Percentiles rank a stretch among this genome's conserved stretches.
Evolutionary conservation across 2,113 vertebrate genomes (phyloP).

Genomic region (Suncus etruscus): DNA sequence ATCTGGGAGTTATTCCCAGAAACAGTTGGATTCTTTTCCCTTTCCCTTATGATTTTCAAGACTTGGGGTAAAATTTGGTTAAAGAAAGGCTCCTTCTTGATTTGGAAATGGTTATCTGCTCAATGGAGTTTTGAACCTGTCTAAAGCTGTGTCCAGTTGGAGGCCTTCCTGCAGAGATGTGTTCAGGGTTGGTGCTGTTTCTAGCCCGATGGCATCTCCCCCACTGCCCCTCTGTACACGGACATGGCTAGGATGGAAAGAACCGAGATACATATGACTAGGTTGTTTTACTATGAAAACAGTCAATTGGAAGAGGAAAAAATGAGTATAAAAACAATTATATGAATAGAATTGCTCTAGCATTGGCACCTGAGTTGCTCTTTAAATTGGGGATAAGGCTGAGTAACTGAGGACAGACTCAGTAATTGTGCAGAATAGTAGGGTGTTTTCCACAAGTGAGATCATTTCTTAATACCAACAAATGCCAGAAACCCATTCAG

Average conservation of each 20-base stretch:
- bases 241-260: not conserved
- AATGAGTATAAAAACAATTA: not conserved
- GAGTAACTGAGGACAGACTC: conserved; percentile 68
- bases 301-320: conserved; percentile 26
- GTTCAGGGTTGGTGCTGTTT: not conserved
- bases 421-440: conserved; percentile 74
- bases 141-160: not conserved
- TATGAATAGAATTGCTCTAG: conserved; percentile 51
- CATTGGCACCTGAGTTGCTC: conserved; percentile 70
- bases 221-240: accelerated
- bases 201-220: accelerated
- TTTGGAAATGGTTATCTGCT: not conserved
- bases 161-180: not conserved
- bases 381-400: conserved; percentile 66
- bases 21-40: not conserved
- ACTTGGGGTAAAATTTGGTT: conserved; percentile 3
- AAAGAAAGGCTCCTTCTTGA: conserved; percentile 25
- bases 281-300: conserved; percentile 29
- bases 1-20: not conserved
- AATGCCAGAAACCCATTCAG: conserved; percentile 80
- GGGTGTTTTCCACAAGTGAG: conserved; percentile 82
- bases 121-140: not conserved
- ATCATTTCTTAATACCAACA: conserved; percentile 82
- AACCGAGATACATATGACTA: not conserved
- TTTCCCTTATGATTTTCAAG: not conserved